Conservation (phyloP, 2,113 vertebrate genomes). For the Austrofundulus limnaeus region DNA sequence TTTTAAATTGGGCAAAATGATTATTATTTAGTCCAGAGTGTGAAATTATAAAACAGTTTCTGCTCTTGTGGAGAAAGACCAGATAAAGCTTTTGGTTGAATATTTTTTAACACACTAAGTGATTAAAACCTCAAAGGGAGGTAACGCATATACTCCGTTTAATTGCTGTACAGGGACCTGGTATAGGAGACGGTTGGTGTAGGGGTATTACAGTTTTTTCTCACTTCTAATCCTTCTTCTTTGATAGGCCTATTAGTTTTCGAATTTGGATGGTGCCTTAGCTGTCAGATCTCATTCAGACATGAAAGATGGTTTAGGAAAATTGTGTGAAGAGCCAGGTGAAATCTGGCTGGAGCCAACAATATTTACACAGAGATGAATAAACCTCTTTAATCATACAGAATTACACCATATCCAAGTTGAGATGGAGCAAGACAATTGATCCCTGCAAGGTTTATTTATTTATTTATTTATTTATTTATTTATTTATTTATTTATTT, state of each 20-base stretch:
- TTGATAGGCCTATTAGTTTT: constrained; percentile 28
- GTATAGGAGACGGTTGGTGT: constrained; percentile 5
- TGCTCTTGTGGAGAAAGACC: no score
- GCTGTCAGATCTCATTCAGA: constrained; percentile 54
- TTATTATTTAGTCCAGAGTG: no score
- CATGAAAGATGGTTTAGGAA: constrained; percentile 55
- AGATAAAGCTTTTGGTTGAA: background rate
- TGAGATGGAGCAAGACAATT: constrained; percentile 46
- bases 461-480: no score
- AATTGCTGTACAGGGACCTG: constrained; percentile 4
- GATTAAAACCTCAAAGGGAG: background rate
- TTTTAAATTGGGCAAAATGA: no score
- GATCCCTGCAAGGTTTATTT: constrained; percentile 38
- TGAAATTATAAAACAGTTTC: no score
- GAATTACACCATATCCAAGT: constrained; percentile 54
- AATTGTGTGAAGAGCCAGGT: constrained; percentile 58
- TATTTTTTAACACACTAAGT: background rate
- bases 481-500: no score
- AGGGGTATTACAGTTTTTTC: constrained; percentile 27
- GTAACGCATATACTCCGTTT: background rate
- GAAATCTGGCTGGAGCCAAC: constrained; percentile 53
- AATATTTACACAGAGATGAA: constrained; percentile 66
- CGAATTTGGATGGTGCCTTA: constrained; percentile 46
- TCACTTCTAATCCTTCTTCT: constrained; percentile 39
- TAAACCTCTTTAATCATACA: constrained; percentile 68